phyloP scores from a whole-genome alignment of 2,113 vertebrate genomes.

The Panthera uncia region DNA sequence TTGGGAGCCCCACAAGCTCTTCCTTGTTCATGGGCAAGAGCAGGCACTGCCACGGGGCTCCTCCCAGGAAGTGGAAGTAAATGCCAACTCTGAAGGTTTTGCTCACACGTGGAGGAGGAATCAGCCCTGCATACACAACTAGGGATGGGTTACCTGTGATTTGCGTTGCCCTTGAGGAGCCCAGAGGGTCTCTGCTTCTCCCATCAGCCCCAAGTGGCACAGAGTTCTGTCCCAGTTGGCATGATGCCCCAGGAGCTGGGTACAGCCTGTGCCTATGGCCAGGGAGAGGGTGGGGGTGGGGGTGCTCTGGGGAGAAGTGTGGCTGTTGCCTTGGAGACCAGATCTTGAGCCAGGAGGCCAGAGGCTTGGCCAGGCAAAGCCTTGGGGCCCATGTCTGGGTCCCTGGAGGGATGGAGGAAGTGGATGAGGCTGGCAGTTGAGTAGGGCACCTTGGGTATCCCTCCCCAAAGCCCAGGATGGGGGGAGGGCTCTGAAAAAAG shows the following conservation, averaged over 20 bases:
- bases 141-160: not conserved
- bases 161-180: not conserved
- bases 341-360: constrained; percentile 69
- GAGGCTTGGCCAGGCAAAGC: constrained; percentile 71
- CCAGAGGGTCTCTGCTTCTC: constrained; percentile 63
- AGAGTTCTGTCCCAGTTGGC: constrained; percentile 71
- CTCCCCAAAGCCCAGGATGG: not conserved
- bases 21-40: constrained; percentile 64
- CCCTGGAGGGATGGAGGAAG: constrained; percentile 25
- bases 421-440: not conserved
- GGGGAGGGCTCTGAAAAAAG: not conserved
- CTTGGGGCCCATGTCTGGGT: constrained; percentile 44
- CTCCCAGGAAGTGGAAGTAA: constrained; percentile 66
- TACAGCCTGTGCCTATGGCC: constrained; percentile 74
- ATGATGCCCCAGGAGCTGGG: constrained; percentile 60
- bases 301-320: constrained; percentile 67
- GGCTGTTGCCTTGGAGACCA: constrained; percentile 74
- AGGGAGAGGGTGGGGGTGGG: constrained; percentile 60
- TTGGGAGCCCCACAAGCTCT: constrained; percentile 60
- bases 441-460: not conserved
- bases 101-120: constrained; percentile 13
- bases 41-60: not conserved
- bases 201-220: constrained; percentile 39
- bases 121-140: not conserved
- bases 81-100: not conserved